Percentiles rank a stretch among this genome's conserved stretches.
These are phyloP conservation scores for Geopemphigus sp. DNA, from an alignment of 1,140 invertebrate species.

Conservation along the genomic window DNA sequence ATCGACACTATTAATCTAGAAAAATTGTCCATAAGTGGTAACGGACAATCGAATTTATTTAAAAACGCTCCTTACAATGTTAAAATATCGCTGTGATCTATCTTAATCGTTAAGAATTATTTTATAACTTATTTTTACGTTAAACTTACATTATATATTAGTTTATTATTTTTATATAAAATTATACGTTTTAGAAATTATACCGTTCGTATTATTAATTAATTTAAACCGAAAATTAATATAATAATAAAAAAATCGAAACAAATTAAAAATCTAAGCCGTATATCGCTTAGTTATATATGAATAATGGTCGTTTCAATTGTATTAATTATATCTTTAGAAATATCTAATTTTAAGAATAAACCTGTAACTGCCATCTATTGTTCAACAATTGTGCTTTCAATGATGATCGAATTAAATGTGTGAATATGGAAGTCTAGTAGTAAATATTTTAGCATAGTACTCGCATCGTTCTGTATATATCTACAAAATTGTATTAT, in stretches of 20 bases:
- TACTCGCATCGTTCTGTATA: too few relatives aligned
- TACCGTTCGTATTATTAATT: too few relatives aligned
- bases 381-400: background rate
- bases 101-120: background rate
- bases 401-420: background rate
- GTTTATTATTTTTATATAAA: conserved; percentile 10
- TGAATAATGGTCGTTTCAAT: too few relatives aligned
- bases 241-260: too few relatives aligned
- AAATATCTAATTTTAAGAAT: background rate
- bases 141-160: background rate
- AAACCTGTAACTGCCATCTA: background rate
- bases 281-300: too few relatives aligned
- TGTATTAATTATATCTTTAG: too few relatives aligned
- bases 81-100: conserved; percentile 41
- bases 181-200: background rate
- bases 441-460: too few relatives aligned
- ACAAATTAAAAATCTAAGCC: too few relatives aligned
- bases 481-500: too few relatives aligned
- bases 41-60: conserved; percentile 38
- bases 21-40: conserved; percentile 21
- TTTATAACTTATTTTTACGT: conserved; percentile 4
- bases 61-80: conserved; percentile 47
- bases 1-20: conserved; percentile 3
- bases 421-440: background rate
- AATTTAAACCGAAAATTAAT: too few relatives aligned